A percentile compares a stretch with the other conserved stretches of the same genome.
Evolutionary conservation across 2,113 vertebrate species (phyloP).

Genomic region (Thinocorus orbignyianus): DNA sequence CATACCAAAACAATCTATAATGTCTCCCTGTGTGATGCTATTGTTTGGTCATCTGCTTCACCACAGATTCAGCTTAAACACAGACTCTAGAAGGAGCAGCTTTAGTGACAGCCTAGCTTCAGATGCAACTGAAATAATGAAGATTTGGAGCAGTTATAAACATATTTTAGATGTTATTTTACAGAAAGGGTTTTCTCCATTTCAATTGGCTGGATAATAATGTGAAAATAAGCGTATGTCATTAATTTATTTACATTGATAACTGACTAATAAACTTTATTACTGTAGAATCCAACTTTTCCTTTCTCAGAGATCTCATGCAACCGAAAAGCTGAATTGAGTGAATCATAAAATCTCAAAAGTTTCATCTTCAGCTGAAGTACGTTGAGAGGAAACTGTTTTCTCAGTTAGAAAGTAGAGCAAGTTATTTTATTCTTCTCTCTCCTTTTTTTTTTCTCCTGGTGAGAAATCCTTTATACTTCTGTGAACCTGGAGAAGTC

Average conservation of each 20-base stretch:
- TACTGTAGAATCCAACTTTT: neutral
- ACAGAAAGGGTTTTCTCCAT: neutral
- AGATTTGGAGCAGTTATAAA: neutral
- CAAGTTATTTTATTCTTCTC: neutral
- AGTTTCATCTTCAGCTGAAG: neutral
- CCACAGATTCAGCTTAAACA: neutral
- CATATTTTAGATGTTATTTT: neutral
- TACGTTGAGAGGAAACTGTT: neutral
- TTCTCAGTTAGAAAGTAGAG: neutral
- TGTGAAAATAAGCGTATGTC: neutral
- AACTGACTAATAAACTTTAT: neutral
- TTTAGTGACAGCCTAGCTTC: neutral
- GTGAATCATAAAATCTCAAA: neutral
- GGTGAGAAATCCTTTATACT: neutral
- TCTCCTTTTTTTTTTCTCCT: neutral
- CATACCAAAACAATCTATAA: neutral
- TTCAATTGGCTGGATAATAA: neutral
- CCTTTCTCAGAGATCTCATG: neutral
- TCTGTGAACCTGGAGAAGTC: neutral
- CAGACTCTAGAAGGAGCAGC: neutral
- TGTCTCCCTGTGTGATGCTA: neutral
- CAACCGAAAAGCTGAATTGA: neutral
- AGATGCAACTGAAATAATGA: neutral
- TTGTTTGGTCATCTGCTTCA: neutral
- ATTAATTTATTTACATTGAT: neutral